Evolutionary conservation across 2,888 invertebrate species (phyloP).

Genomic region (Brenthis ino): DNA sequence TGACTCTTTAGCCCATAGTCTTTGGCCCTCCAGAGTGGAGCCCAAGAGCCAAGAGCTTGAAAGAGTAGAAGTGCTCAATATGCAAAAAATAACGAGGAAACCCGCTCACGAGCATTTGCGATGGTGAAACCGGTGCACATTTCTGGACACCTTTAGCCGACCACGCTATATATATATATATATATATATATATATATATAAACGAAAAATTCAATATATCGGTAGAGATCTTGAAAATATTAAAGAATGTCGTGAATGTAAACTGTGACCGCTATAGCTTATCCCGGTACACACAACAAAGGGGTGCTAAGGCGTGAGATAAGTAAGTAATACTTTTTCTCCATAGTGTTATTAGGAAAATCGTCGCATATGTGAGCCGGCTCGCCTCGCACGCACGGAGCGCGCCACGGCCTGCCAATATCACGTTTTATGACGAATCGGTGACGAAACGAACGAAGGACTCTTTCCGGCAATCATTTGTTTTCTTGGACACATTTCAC

Average conservation of each 20-base stretch:
- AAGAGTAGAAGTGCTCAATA: no score
- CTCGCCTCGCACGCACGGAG: background rate
- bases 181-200: no score
- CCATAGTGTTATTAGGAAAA: conserved; percentile 24
- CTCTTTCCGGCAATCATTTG: background rate
- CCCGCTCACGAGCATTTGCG: no score
- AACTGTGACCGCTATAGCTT: conserved; percentile 3
- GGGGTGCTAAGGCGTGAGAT: conserved; percentile 3
- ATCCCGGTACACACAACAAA: background rate
- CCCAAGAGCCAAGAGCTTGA: no score
- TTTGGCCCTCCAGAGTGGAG: no score
- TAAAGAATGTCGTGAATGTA: background rate
- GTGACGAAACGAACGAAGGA: conserved; percentile 4
- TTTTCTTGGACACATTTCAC: background rate
- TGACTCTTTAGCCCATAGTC: no score
- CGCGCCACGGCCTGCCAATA: conserved; percentile 4
- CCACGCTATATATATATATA: no score
- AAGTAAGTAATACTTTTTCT: conserved; percentile 19
- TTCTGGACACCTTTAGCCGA: no score
- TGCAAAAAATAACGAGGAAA: no score
- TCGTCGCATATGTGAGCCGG: conserved; percentile 19
- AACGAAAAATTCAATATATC: no score
- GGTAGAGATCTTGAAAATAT: background rate
- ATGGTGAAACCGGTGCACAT: no score
- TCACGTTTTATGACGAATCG: conserved; percentile 16